phyloP scores from a whole-genome alignment of 2,888 invertebrate species.

The Diaphora mendica region DNA sequence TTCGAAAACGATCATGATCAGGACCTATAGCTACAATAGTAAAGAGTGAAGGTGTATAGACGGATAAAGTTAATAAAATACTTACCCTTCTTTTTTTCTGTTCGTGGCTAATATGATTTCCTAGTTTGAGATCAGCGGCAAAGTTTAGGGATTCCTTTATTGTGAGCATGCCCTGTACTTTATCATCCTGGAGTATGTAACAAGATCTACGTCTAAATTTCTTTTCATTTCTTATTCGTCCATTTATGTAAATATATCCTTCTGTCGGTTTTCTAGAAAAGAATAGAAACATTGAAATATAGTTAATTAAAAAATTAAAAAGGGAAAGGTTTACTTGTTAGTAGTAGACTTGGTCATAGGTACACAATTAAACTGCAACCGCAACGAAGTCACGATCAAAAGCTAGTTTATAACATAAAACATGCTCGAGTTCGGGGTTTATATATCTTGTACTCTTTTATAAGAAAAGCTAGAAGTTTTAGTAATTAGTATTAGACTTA shows the following conservation, averaged over 20 bases:
- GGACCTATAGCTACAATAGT: neutral
- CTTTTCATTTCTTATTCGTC: constrained; percentile 88
- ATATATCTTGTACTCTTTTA: neutral
- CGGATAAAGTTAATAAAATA: constrained; percentile 14
- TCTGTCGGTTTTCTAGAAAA: constrained; percentile 74
- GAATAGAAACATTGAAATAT: constrained; percentile 7
- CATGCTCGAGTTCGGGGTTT: neutral
- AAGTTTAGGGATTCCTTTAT: constrained; percentile 94
- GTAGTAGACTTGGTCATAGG: neutral
- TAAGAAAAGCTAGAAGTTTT: neutral
- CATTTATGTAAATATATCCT: constrained; percentile 92
- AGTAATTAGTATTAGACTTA: neutral
- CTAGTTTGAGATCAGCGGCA: constrained; percentile 95
- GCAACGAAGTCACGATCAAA: neutral
- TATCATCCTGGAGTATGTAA: constrained; percentile 96
- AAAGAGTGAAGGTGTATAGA: neutral
- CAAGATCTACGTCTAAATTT: constrained; percentile 91
- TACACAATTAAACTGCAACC: neutral
- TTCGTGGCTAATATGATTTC: constrained; percentile 85
- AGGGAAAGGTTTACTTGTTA: neutral
- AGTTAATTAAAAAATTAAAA: neutral
- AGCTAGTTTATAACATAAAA: neutral
- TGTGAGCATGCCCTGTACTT: constrained; percentile 93
- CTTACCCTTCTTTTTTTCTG: constrained; percentile 90
- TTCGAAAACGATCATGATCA: neutral